Base-by-base conservation (phyloP, 1,140 invertebrate genomes). In the Fragariocoptes setiger region DNA sequence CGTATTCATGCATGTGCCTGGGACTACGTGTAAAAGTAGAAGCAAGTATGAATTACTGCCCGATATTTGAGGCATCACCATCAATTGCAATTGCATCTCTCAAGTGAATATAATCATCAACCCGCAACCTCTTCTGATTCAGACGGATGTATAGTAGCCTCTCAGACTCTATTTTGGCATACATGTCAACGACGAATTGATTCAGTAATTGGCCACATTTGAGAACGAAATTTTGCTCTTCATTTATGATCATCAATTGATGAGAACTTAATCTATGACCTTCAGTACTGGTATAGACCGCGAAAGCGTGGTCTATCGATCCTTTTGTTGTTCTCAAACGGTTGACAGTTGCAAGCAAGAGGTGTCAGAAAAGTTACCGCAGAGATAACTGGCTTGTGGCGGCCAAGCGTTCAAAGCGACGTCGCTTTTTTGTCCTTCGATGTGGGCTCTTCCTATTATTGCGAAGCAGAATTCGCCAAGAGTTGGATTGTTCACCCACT, bases 391-490 rank as follows among this genome's bases (percentile, higher is more conserved):
- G n/a, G n/a, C n/a, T n/a, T 35, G 70, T 73, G 67, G 70, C 69
- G 62, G 70, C 70, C 69, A 70, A 72, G 69, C 69, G 68, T 70
- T 70, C 70, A 72, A 71, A 73, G 69, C 70, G 69, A 71, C 67
- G 67, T 71, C 62, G 69, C 67, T 71, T 71, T 71, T 73, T 72
- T 69, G 73, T 74, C 67, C 69, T 71, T 72, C 68, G 69, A 73
- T 70, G 65, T 73, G 69, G 68, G 70, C 68, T 72, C 70, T 74
- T 74, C 69, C 70, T 73, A 74, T 74, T 69, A 73, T 74, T 72
- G 69, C 63, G 67, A 73, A 72, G 69, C 69, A 71, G 67, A 71
- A 72, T 71, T 72, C 65, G 62, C 68, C 65, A 72, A 74, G 69
- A 63, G 70, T 73, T 65, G 68, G 70, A 74, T 72, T 75, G 67